A percentile compares a stretch with the other conserved stretches of the same genome.
Conservation (phyloP, 2,888 invertebrate species). For the Lochmaea capreae region DNA sequence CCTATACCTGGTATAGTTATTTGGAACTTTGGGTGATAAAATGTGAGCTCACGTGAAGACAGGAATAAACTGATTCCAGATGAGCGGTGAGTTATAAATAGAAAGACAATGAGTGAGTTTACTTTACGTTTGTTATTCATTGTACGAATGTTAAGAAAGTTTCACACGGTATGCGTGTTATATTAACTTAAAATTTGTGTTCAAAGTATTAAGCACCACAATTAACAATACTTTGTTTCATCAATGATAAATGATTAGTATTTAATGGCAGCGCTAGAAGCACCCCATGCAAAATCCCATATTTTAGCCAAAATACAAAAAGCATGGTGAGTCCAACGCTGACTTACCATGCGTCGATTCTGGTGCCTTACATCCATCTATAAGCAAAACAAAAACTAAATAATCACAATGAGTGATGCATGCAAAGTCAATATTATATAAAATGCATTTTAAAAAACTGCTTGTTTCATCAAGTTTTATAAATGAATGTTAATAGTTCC, state of each 20-base stretch:
- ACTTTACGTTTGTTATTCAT: not conserved
- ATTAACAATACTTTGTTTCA: not conserved
- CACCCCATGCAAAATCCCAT: constrained; percentile 30
- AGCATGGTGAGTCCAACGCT: constrained; percentile 50
- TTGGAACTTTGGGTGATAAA: too few species aligned
- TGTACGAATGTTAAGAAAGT: not conserved
- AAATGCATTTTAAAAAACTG: not conserved
- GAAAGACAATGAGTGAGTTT: too few species aligned
- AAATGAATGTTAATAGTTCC: not conserved
- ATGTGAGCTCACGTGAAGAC: too few species aligned
- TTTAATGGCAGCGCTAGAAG: constrained; percentile 19
- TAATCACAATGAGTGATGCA: constrained; percentile 51
- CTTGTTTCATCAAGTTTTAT: constrained; percentile 2
- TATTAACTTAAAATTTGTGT: not conserved
- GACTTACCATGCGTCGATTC: constrained; percentile 67
- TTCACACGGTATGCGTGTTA: not conserved
- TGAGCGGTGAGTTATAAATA: too few species aligned
- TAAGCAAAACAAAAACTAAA: constrained; percentile 67
- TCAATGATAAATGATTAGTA: not conserved
- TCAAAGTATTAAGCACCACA: not conserved
- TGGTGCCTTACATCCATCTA: constrained; percentile 68
- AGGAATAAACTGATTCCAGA: too few species aligned
- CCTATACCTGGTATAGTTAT: too few species aligned
- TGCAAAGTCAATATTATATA: constrained; percentile 30
- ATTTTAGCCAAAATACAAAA: constrained; percentile 37